Conservation (phyloP, 92 coral and sea anemone genomes). For the Porites evermanni region DNA sequence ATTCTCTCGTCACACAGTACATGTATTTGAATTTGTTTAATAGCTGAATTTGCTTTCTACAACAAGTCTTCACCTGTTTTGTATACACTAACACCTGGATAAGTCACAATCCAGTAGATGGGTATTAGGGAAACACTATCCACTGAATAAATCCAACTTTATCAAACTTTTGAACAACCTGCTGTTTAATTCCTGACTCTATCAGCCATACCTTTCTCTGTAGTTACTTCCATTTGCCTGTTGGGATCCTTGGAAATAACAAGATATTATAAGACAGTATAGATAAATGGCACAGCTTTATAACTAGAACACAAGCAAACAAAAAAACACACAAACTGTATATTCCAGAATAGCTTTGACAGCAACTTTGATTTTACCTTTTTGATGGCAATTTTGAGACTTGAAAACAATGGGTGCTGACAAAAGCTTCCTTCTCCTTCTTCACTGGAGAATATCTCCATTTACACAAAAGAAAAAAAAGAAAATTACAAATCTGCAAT, state of each 20-base stretch:
- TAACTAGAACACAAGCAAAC: background rate
- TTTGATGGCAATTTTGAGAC: slow-evolving; percentile 7
- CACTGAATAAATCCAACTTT: too few species aligned
- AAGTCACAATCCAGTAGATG: too few species aligned
- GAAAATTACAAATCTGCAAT: background rate
- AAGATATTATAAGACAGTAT: background rate
- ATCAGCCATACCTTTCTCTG: background rate
- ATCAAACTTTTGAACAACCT: too few species aligned
- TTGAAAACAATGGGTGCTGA: slow-evolving; percentile 26
- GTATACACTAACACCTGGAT: too few species aligned
- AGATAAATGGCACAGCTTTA: background rate
- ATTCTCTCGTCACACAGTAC: too few species aligned
- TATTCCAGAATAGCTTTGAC: background rate
- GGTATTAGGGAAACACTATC: too few species aligned
- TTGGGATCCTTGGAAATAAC: background rate
- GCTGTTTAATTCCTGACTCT: background rate
- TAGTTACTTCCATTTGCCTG: background rate
- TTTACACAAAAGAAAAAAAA: background rate
- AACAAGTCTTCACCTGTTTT: too few species aligned
- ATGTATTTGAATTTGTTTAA: too few species aligned
- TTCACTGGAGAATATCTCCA: slow-evolving; percentile 25
- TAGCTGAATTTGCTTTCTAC: too few species aligned
- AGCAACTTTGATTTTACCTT: background rate
- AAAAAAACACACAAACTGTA: too few species aligned
- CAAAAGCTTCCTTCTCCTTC: slow-evolving; percentile 14